A percentile compares a stretch with the other conserved stretches of the same genome.
phyloP scores from a whole-genome alignment of 1,140 invertebrate genomes.

The Megathymus violae region DNA sequence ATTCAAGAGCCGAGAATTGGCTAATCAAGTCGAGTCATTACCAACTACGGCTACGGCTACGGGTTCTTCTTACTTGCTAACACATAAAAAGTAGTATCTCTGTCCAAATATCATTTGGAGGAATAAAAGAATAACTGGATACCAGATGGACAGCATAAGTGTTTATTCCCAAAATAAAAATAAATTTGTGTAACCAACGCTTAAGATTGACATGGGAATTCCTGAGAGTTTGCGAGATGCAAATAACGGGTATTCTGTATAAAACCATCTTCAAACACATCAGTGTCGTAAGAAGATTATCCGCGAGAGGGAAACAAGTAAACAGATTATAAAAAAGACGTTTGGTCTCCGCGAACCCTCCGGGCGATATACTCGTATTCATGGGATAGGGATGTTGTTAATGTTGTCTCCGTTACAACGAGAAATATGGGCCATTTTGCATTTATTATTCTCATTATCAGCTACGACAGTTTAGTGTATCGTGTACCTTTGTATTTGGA shows the following conservation, averaged over 20 bases:
- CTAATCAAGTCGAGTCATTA: too few relatives aligned
- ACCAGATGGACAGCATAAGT: too few relatives aligned
- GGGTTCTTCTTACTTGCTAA: too few relatives aligned
- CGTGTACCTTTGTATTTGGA: too few relatives aligned
- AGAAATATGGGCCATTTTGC: constrained; percentile 16
- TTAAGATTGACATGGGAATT: constrained; percentile 9
- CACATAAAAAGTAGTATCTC: too few relatives aligned
- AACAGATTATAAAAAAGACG: constrained; percentile 78
- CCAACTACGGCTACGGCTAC: too few relatives aligned
- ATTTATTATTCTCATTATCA: constrained; percentile 15
- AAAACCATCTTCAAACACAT: constrained; percentile 54
- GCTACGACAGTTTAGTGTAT: too few relatives aligned
- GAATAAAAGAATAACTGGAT: too few relatives aligned
- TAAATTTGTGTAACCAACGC: background rate
- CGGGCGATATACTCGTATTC: constrained; percentile 44
- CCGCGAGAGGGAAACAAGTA: constrained; percentile 60
- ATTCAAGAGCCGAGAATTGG: too few relatives aligned
- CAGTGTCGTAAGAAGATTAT: constrained; percentile 65
- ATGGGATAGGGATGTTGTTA: constrained; percentile 38
- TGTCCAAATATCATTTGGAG: too few relatives aligned
- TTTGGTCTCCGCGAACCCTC: constrained; percentile 49
- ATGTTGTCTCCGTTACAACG: constrained; percentile 9
- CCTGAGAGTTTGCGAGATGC: constrained; percentile 17
- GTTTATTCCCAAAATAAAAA: too few relatives aligned
- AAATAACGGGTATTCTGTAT: constrained; percentile 36